These are phyloP conservation scores for Laticauda colubrina DNA, from an alignment of 2,113 vertebrate species.

Conservation along the genomic window DNA sequence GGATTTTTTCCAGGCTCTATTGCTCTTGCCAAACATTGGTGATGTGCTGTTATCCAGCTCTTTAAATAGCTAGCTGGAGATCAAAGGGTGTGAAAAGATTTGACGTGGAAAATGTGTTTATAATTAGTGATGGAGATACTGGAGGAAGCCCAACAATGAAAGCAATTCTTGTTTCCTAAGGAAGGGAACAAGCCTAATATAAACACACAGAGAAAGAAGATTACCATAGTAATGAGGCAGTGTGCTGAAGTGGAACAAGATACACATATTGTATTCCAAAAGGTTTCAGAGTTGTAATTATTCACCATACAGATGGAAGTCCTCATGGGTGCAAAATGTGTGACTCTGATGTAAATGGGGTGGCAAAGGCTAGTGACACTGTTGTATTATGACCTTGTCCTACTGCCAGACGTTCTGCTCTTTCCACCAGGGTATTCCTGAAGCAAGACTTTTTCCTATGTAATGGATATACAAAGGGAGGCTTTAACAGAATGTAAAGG, in stretches of 20 bases:
- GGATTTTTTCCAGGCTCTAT: neutral
- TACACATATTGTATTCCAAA: conserved; percentile 34
- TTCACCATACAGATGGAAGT: conserved; percentile 22
- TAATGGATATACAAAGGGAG: neutral
- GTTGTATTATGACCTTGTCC: neutral
- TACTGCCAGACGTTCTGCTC: neutral
- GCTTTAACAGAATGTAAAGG: neutral
- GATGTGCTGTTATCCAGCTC: conserved; percentile 31
- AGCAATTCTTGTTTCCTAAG: conserved; percentile 57
- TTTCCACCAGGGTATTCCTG: neutral
- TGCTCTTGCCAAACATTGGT: conserved; percentile 24
- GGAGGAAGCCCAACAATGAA: conserved; percentile 50
- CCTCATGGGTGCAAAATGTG: neutral
- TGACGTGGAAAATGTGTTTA: conserved; percentile 45
- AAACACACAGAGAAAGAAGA: conserved; percentile 38
- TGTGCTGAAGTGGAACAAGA: conserved; percentile 47
- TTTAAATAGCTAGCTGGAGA: conserved; percentile 49
- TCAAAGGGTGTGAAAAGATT: conserved; percentile 51
- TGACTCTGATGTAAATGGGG: neutral
- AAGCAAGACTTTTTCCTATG: neutral
- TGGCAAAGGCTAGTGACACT: neutral
- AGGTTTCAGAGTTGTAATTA: conserved; percentile 40
- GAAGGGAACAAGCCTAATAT: conserved; percentile 49
- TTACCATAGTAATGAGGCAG: conserved; percentile 51
- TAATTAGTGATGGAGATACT: conserved; percentile 43